These are phyloP conservation scores for zebrafish (Danio rerio) DNA, from an alignment of 2,113 vertebrate species.

Conservation along the genomic window DNA sequence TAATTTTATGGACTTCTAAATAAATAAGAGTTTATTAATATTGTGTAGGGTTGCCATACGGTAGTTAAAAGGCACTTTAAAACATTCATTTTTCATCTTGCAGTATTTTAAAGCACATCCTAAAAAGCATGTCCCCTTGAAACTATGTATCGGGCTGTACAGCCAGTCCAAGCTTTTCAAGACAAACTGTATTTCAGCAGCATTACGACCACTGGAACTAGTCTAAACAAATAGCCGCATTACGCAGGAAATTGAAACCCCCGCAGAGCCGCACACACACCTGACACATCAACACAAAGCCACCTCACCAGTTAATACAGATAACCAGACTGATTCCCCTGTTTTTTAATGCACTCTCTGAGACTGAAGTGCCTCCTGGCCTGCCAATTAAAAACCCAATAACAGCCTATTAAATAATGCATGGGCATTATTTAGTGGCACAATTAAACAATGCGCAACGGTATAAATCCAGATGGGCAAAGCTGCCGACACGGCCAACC, in stretches of 20 bases:
- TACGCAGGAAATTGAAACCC: slow-evolving; percentile 15
- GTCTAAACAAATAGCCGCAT: slow-evolving; percentile 35
- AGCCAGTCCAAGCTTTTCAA: neutral
- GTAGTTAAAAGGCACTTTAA: neutral
- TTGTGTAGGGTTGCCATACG: slow-evolving; percentile 3
- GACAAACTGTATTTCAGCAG: neutral
- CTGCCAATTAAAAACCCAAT: slow-evolving; percentile 61
- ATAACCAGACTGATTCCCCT: slow-evolving; percentile 39
- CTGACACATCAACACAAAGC: slow-evolving; percentile 20
- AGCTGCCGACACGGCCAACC: slow-evolving; percentile 35
- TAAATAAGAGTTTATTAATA: neutral
- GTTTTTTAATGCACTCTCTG: slow-evolving; percentile 52
- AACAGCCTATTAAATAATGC: slow-evolving; percentile 62
- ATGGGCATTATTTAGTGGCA: slow-evolving; percentile 62
- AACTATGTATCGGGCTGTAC: neutral
- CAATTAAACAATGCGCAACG: slow-evolving; percentile 55
- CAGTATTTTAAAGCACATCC: neutral
- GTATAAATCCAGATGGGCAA: slow-evolving; percentile 48
- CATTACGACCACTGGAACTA: neutral
- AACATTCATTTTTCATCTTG: neutral
- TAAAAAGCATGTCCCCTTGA: neutral
- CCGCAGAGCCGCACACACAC: slow-evolving; percentile 14
- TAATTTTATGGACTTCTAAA: neutral
- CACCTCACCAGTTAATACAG: slow-evolving; percentile 41
- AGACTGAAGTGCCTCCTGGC: slow-evolving; percentile 42